A percentile compares a stretch with the other conserved stretches of the same genome.
These are phyloP conservation scores for Corydoras maculifer DNA, from an alignment of 2,113 vertebrate genomes.

Conservation along the genomic window DNA sequence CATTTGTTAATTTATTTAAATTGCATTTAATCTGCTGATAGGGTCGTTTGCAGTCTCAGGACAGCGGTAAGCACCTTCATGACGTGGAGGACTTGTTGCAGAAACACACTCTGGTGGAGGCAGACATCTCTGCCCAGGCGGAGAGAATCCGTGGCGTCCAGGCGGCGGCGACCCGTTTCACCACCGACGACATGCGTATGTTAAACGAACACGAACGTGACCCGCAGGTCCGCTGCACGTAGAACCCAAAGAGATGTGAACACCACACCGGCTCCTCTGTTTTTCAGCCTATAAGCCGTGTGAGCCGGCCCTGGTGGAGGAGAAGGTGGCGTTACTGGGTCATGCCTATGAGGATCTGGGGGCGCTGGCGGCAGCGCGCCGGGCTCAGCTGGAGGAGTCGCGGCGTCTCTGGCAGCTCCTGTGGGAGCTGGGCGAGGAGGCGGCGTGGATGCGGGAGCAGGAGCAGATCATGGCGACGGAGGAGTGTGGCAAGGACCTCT, in stretches of 20 bases:
- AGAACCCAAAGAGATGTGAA: neutral
- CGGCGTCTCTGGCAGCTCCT: conserved; percentile 83
- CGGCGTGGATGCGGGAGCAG: conserved; percentile 87
- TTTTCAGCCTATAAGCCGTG: conserved; percentile 80
- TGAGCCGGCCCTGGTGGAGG: conserved; percentile 76
- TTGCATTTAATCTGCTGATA: conserved; percentile 40
- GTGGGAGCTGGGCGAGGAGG: conserved; percentile 85
- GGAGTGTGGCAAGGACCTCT: conserved; percentile 80
- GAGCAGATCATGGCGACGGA: conserved; percentile 78
- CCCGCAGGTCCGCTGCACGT: neutral
- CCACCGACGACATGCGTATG: conserved; percentile 44
- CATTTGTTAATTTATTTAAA: no score
- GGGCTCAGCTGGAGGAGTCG: conserved; percentile 76
- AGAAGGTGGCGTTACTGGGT: conserved; percentile 72
- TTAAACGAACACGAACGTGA: no score
- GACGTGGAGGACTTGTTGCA: conserved; percentile 88
- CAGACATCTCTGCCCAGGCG: conserved; percentile 82
- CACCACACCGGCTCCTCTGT: neutral
- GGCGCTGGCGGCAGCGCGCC: conserved; percentile 61
- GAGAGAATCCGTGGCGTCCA: conserved; percentile 79
- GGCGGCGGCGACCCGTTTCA: conserved; percentile 73
- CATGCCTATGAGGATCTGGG: conserved; percentile 74
- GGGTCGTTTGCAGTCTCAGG: conserved; percentile 82
- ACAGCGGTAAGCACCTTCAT: conserved; percentile 85
- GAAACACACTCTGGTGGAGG: conserved; percentile 86